Percentiles rank a stretch among this genome's conserved stretches.
These are phyloP conservation scores for Craniophora ligustri DNA, from an alignment of 2,888 invertebrate genomes.

Conservation along the genomic window DNA sequence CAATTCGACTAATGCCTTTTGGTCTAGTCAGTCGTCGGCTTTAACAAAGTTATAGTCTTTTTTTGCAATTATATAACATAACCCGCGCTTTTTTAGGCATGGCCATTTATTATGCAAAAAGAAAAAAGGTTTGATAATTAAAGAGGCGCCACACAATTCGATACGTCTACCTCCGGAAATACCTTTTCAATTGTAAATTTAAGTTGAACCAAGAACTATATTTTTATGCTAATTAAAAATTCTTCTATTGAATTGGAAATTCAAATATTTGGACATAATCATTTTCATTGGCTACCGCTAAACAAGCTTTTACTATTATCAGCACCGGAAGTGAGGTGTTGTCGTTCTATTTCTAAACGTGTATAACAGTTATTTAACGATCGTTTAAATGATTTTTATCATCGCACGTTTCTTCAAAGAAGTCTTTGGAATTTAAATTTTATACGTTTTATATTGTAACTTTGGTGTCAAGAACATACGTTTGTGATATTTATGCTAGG, in stretches of 20 bases:
- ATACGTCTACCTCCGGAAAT: slow-evolving; percentile 67
- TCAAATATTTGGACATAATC: slow-evolving; percentile 50
- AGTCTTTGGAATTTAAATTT: slow-evolving; percentile 28
- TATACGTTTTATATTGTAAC: slow-evolving; percentile 18
- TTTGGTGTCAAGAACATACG: slow-evolving; percentile 2
- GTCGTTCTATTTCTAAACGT: slow-evolving; percentile 52
- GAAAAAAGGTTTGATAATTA: slow-evolving; percentile 63
- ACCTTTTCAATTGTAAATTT: slow-evolving; percentile 63
- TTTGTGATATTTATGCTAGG: neutral
- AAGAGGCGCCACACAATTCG: slow-evolving; percentile 55
- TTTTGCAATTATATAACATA: slow-evolving; percentile 37
- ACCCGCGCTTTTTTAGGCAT: slow-evolving; percentile 59
- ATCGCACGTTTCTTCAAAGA: slow-evolving; percentile 37
- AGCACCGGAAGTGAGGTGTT: slow-evolving; percentile 63
- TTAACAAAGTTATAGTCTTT: slow-evolving; percentile 60
- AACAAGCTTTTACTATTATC: slow-evolving; percentile 66
- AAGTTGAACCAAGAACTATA: slow-evolving; percentile 50
- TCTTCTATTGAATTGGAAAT: slow-evolving; percentile 51
- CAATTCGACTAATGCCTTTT: slow-evolving; percentile 40
- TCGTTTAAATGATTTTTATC: slow-evolving; percentile 52
- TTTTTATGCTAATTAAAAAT: slow-evolving; percentile 51
- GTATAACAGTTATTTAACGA: slow-evolving; percentile 59
- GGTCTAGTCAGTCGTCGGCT: slow-evolving; percentile 51
- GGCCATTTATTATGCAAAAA: slow-evolving; percentile 71
- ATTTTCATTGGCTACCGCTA: slow-evolving; percentile 33